phyloP scores from a whole-genome alignment of 92 coral and sea anemone genomes.

The Palythoa grandiflora region DNA sequence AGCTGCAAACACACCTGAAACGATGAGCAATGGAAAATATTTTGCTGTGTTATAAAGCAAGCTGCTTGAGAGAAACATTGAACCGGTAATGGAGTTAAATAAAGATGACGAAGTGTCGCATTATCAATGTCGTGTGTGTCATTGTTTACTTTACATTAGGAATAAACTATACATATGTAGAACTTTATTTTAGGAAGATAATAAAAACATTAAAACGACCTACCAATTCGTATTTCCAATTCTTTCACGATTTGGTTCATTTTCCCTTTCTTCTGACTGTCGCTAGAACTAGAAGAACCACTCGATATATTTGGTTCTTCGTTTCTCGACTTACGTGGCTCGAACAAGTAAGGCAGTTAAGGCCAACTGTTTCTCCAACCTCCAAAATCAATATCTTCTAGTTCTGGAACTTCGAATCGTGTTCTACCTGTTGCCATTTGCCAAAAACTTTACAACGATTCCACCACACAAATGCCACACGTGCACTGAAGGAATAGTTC shows the following conservation, averaged over 20 bases:
- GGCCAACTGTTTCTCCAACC: conserved; percentile 11
- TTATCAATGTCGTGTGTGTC: not conserved
- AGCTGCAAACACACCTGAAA: conserved; percentile 7
- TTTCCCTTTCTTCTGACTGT: conserved; percentile 1
- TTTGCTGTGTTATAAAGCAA: not conserved
- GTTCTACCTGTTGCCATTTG: conserved; percentile 10
- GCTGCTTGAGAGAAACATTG: not conserved
- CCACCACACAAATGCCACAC: not conserved
- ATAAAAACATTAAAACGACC: not conserved
- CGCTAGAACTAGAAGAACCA: not conserved
- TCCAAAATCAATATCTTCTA: conserved; percentile 29
- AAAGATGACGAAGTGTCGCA: not conserved
- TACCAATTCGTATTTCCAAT: conserved; percentile 27
- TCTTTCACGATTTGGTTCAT: conserved; percentile 23
- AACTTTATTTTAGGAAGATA: not conserved
- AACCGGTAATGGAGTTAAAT: not conserved
- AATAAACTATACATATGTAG: not conserved
- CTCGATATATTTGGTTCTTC: not conserved
- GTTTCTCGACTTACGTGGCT: not conserved
- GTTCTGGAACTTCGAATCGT: conserved; percentile 12
- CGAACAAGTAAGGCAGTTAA: conserved; percentile 18
- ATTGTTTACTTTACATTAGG: not conserved
- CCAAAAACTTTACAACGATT: not conserved
- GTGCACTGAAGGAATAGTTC: not conserved
- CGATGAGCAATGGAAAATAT: not conserved